A percentile compares a stretch with the other conserved stretches of the same genome.
Conservation (phyloP, 2,113 vertebrate species). For the Reinhardtius hippoglossoides region DNA sequence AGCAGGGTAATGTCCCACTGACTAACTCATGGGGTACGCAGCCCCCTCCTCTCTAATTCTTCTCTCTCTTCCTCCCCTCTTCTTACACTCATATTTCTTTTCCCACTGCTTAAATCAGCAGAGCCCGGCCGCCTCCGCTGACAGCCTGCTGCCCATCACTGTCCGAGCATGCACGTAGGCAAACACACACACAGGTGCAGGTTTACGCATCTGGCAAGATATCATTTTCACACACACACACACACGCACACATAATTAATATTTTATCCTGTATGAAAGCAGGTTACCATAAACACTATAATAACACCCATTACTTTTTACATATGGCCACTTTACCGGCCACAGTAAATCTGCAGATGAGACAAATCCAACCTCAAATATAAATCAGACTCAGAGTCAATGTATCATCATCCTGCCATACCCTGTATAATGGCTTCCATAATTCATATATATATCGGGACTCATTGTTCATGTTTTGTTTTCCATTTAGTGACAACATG, state of each 20-base stretch:
- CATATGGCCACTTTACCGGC: neutral
- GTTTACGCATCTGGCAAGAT: neutral
- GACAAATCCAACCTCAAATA: neutral
- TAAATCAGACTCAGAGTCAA: slow-evolving; percentile 19
- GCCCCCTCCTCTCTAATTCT: slow-evolving; percentile 25
- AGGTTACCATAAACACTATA: no score
- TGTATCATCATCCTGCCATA: slow-evolving; percentile 14
- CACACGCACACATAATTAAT: neutral
- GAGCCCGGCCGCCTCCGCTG: slow-evolving; percentile 2
- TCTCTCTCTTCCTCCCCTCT: slow-evolving; percentile 32
- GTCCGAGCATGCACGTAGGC: slow-evolving; percentile 40
- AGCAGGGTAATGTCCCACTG: slow-evolving; percentile 73
- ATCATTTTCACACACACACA: neutral
- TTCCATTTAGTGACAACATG: neutral
- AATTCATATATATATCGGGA: slow-evolving; percentile 1
- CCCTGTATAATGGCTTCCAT: neutral
- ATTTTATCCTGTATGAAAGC: no score
- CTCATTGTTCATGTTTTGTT: slow-evolving; percentile 2
- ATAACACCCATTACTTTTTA: no score
- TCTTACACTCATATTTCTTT: slow-evolving; percentile 59
- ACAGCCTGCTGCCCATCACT: slow-evolving; percentile 59
- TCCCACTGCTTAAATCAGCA: slow-evolving; percentile 61
- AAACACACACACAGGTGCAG: slow-evolving; percentile 21
- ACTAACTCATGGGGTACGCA: slow-evolving; percentile 57
- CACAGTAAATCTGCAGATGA: slow-evolving; percentile 37